These are phyloP conservation scores for Varanus komodoensis DNA, from an alignment of 2,113 vertebrate species.

Conservation along the genomic window DNA sequence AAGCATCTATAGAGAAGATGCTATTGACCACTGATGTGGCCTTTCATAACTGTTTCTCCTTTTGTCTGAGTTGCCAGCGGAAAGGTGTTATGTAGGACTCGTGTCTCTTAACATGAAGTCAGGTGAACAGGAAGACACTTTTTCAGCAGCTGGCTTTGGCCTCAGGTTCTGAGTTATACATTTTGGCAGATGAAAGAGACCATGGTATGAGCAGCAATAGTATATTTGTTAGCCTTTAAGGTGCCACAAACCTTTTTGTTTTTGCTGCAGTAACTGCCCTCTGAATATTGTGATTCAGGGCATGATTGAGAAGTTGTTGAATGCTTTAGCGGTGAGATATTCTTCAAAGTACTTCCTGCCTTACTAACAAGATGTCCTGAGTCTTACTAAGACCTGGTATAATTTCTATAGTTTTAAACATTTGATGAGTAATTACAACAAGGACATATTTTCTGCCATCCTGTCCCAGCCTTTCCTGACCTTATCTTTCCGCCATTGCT, in stretches of 20 bases:
- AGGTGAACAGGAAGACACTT: neutral
- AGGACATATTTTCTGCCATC: neutral
- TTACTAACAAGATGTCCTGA: neutral
- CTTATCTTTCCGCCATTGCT: conserved; percentile 9
- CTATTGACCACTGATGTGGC: neutral
- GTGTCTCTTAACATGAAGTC: neutral
- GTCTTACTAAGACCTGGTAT: neutral
- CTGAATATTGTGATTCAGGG: neutral
- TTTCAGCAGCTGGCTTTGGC: neutral
- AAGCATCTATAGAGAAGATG: neutral
- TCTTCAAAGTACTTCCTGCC: neutral
- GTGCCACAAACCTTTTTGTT: too few relatives aligned
- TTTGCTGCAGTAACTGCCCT: too few relatives aligned
- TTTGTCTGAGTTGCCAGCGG: neutral
- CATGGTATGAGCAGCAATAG: too few relatives aligned
- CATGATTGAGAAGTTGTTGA: neutral
- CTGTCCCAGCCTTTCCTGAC: neutral
- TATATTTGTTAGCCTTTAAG: too few relatives aligned
- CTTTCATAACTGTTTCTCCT: neutral
- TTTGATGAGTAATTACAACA: neutral
- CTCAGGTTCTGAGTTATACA: neutral
- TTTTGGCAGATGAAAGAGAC: neutral
- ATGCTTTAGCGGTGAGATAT: neutral
- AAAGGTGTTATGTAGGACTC: neutral
- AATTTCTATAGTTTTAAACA: neutral